Conservation (phyloP, 2,113 vertebrate species). For the Oceanites oceanicus region DNA sequence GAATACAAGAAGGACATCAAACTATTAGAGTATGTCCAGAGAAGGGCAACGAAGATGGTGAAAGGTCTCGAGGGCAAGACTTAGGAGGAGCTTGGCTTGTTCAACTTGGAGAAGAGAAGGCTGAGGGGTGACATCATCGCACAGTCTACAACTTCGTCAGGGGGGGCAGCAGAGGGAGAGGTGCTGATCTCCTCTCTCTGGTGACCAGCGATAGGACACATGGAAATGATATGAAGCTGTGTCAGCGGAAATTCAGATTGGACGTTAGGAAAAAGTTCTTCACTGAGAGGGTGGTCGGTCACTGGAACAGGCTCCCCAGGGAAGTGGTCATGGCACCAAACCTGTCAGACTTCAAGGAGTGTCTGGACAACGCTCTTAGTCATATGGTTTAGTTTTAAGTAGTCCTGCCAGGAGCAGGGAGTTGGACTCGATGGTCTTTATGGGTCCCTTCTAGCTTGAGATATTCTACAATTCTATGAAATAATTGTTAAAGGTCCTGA, state of each 20-base stretch:
- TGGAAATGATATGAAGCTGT: not conserved
- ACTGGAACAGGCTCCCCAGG: not conserved
- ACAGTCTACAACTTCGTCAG: not conserved
- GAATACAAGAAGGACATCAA: not conserved
- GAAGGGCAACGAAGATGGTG: rapidly evolving
- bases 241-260: not conserved
- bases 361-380: not conserved
- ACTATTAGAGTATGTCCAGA: not conserved
- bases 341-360: not conserved
- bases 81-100: not conserved
- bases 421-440: not conserved
- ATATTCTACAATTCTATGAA: not conserved
- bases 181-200: not conserved
- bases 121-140: not conserved
- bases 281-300: no score
- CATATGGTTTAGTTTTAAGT: not conserved
- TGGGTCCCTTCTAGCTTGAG: not conserved
- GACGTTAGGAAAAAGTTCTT: not conserved
- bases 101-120: not conserved
- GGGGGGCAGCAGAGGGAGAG: rapidly evolving
- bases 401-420: not conserved
- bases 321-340: not conserved
- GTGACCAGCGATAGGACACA: not conserved
- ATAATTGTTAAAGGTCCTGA: not conserved
- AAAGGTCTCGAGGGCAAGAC: not conserved